Base-by-base conservation (phyloP, 2,113 vertebrate genomes). In the Gnathonemus echidnorhynchus region DNA sequence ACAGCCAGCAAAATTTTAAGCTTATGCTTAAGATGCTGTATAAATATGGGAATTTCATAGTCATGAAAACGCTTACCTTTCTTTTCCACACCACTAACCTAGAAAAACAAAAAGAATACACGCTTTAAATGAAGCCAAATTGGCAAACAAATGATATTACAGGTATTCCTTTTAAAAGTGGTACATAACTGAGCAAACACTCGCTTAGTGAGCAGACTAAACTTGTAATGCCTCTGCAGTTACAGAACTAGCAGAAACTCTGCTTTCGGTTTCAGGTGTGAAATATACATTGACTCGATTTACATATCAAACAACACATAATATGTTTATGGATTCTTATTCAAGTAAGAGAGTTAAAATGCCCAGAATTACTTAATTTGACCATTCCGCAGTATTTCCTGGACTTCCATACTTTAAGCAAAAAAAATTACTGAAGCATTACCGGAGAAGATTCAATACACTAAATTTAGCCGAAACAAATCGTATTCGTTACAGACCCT, bases 81-180 rank as follows among this genome's bases (percentile, higher is more conserved):
- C 94, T 88, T 94, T 88, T 94, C 92, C 92, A 90, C 92, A 92
- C 93, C 94, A 83, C 92, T 95, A 95, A 94, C 96, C 96, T 96
- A 94, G 0, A 92, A 92, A 93, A 46, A 56, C 87, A 90, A 50
- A 21, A 87, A 77, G 90, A 88, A 92, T 49, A 48, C 42, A 84
- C 24, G 17, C 86, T 93, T 93, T 91, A 70, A 66, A 31, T 70
- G 62, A 88, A 90, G 39, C 66, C n/a, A 88, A 50, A 87, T 56
- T 88, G n/a, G 17, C 27, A 88, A 87, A 80, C 42, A 58, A 49
- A 24, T 90, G 70, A 91, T 27, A 88, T 46, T 62, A 31, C 21
- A 66, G 21, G 6, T 39, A 88, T 46, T 53, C 21, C 21, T n/a
- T 86, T n/a, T n/a, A 86, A 27, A 49, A 58, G 21, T 56, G 27